Evolutionary conservation across 2,113 vertebrate genomes (phyloP).

Genomic region (Laticauda colubrina): DNA sequence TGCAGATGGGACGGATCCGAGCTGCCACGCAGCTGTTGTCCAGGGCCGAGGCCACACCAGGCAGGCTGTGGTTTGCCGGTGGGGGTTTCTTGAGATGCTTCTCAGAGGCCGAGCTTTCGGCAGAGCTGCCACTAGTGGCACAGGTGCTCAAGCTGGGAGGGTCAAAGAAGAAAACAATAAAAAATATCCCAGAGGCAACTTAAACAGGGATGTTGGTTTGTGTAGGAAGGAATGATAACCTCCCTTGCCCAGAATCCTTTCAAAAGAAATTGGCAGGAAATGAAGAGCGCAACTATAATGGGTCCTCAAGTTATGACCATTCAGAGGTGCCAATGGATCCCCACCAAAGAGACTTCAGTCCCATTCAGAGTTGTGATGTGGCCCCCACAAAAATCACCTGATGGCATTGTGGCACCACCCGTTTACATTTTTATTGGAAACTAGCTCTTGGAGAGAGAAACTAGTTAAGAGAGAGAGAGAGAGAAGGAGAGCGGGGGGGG

Average conservation of each 20-base stretch:
- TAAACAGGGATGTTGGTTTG: not conserved
- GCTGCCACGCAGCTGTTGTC: constrained; percentile 51
- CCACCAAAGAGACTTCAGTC: too few species aligned
- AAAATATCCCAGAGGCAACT: not conserved
- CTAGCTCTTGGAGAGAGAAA: too few species aligned
- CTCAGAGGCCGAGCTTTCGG: not conserved
- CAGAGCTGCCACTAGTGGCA: constrained; percentile 15
- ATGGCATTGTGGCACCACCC: too few species aligned
- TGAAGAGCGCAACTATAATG: not conserved
- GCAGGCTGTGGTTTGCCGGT: not conserved
- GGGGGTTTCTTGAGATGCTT: constrained; percentile 43
- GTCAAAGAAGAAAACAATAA: not conserved
- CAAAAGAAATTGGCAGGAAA: not conserved
- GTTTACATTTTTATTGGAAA: too few species aligned
- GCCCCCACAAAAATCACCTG: too few species aligned
- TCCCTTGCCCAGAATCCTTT: too few species aligned
- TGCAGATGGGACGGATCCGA: constrained; percentile 45
- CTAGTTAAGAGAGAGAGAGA: too few species aligned
- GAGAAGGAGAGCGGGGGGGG: too few species aligned
- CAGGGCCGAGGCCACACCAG: not conserved
- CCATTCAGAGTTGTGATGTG: too few species aligned
- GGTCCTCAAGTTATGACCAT: too few species aligned
- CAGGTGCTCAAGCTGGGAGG: constrained; percentile 26
- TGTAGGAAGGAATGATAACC: not conserved
- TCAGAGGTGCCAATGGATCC: too few species aligned